Base-by-base conservation (phyloP, 2,888 invertebrate species). In the Macrophya annulata region DNA sequence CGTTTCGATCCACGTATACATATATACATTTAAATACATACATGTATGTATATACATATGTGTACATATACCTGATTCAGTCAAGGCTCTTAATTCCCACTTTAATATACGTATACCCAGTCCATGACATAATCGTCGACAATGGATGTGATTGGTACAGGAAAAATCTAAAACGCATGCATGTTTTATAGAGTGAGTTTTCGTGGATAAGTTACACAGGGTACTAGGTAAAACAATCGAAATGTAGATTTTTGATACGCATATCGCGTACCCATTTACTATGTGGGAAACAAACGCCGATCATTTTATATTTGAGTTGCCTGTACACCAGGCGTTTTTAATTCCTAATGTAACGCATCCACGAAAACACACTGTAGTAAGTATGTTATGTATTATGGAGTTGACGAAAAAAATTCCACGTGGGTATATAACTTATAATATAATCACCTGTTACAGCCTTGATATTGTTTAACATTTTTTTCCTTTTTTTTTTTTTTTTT, bases 71-170 rank as follows among this genome's bases (percentile, higher is more conserved):
- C 37, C 68, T 68, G 25, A 25, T 68, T 68, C 15, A 68, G 15
- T 37, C 68, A 68, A 68, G 68, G 37, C 68, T 37, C 17, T 17
- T 68, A 37, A 68, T 68, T 68, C 68, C 68, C 68, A 68, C 68
- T 68, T 5, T 37, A 12, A 68, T 68, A 68, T 17, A 15, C 17
- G 37, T 62, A 62, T 62, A 25, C 21, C 62, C 10, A 62, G 6
- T 17, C 37, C 37, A 68, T 68, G 68, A 68, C 68, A 68, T 68
- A 68, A 68, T 68, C 68, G 8, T 0, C 68, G 68, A 68, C 68
- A 37, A 68, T 68, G 31, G 37, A 25, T 17, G 37, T 6, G 37
- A 68, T 37, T 12, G 12, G 8, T 31, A 37, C 17, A 25, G 68
- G n/a, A n/a, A 37, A 68, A 68, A 68, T n/a, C n/a, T 68, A 68